A percentile compares a stretch with the other conserved stretches of the same genome.
Conservation (phyloP, 2,113 vertebrate species). For the Onychorhynchus coronatus region DNA sequence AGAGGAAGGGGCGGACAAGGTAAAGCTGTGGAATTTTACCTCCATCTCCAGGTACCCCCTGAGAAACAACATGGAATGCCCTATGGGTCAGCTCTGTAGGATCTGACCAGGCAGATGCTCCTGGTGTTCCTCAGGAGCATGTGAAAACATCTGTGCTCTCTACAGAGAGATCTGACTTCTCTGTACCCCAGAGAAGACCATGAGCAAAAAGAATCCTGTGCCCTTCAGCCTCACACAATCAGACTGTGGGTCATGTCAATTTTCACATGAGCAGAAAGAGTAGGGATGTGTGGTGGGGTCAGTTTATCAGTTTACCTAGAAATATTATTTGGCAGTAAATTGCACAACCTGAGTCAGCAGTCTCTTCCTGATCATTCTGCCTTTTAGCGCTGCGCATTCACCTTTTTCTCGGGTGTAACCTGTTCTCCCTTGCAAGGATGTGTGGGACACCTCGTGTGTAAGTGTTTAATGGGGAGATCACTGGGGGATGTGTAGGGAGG, state of each 20-base stretch:
- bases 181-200: not conserved
- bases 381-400: not conserved
- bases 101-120: not conserved
- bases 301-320: not conserved
- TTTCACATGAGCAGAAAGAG: not conserved
- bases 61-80: not conserved
- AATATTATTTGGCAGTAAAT: not conserved
- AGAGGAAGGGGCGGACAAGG: not conserved
- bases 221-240: rapidly evolving
- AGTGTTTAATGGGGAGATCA: rapidly evolving
- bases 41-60: not conserved
- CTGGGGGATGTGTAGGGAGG: not conserved
- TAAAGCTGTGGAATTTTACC: not conserved
- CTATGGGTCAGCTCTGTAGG: not conserved
- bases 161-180: not conserved
- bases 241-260: not conserved
- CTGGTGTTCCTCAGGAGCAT: rapidly evolving
- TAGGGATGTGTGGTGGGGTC: not conserved
- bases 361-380: not conserved
- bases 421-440: not conserved
- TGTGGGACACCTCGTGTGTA: not conserved
- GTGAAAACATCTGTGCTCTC: not conserved
- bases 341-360: not conserved
- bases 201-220: not conserved
- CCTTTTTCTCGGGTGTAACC: not conserved